A percentile compares a stretch with the other conserved stretches of the same genome.
These are phyloP conservation scores for Morpho achilles DNA, from an alignment of 2,888 invertebrate genomes.

Conservation along the genomic window DNA sequence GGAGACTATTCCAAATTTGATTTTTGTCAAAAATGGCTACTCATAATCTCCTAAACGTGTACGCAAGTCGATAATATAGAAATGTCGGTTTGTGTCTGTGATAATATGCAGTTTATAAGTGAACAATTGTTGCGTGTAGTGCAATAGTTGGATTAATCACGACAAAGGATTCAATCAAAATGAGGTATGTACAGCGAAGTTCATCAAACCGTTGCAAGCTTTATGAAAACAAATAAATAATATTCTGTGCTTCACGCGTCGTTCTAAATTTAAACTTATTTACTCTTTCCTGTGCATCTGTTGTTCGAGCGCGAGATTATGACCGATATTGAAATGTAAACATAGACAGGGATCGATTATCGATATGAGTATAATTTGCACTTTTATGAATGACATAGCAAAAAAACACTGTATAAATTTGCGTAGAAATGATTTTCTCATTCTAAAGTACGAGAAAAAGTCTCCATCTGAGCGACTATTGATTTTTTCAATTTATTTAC, in stretches of 20 bases:
- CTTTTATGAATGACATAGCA: constrained; percentile 67
- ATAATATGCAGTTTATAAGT: constrained; percentile 72
- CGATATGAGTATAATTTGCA: constrained; percentile 53
- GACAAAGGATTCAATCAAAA: constrained; percentile 72
- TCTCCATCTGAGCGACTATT: constrained; percentile 32
- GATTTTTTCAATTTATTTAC: constrained; percentile 38
- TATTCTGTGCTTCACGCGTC: constrained; percentile 49
- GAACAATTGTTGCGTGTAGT: constrained; percentile 74
- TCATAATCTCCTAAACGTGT: constrained; percentile 55
- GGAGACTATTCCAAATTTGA: constrained; percentile 58
- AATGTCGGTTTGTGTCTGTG: constrained; percentile 62
- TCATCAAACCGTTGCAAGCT: constrained; percentile 58
- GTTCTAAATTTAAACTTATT: constrained; percentile 65
- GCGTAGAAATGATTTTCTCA: constrained; percentile 27
- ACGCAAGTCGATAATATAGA: constrained; percentile 56
- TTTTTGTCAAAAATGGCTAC: constrained; percentile 76
- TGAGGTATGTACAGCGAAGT: constrained; percentile 73
- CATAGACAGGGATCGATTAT: constrained; percentile 68
- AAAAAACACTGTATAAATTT: constrained; percentile 40
- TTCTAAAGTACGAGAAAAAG: constrained; percentile 21
- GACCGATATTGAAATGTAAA: constrained; percentile 58
- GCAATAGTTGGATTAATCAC: constrained; percentile 74
- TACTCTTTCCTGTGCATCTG: constrained; percentile 44
- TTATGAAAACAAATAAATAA: constrained; percentile 72
- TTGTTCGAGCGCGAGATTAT: constrained; percentile 45